Evolutionary conservation across 2,113 vertebrate species (phyloP), one percentile per base, ranked within the genome.

Genomic region (Irena cyanogastra): DNA sequence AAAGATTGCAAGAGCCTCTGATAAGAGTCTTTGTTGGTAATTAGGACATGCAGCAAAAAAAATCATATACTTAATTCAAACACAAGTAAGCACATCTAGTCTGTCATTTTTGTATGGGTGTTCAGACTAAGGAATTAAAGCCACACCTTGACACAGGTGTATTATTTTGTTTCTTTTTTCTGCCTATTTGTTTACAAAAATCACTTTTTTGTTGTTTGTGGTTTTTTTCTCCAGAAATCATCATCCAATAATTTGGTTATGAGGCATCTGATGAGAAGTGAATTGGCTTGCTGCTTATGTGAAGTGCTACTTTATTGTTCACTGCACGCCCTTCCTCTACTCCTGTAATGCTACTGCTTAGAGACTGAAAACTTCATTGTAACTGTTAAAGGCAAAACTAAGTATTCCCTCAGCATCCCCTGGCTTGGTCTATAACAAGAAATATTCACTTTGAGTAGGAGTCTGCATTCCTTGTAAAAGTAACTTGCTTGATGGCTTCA

Each of bases 361-460:
- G n/a, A 71, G 19, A 71, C 49, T 92, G n/a, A 60, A 71, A 71
- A 78, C 31, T 75, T 84, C 42, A 41, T 47, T 66, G 49, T n/a
- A 87, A 83, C 22, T 75, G 87, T 82, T 76, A 60, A 89, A 87
- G 41, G 13, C 31, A 89, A 64, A n/a, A 56, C 20, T 59, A 82
- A 70, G 8, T 82, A 82, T 92, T 94, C 53, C 41, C 53, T 96
- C 63, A 72, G 54, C 66, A 88, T 72, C 10, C 12, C 5, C 31
- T 82, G 33, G 37, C 52, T 90, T 84, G 81, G 41, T 69, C 56
- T 91, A 13, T 84, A 92, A 75, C 41, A 87, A 75, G 44, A 91
- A 95, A 91, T 87, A 89, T 64, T 95, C 89, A 61, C 61, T 95
- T 92, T 93, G 89, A 91, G 83, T 79, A 76, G 66, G 70, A 87